Base-by-base conservation (phyloP, 2,888 invertebrate species). In the Cosmopolites sordidus region DNA sequence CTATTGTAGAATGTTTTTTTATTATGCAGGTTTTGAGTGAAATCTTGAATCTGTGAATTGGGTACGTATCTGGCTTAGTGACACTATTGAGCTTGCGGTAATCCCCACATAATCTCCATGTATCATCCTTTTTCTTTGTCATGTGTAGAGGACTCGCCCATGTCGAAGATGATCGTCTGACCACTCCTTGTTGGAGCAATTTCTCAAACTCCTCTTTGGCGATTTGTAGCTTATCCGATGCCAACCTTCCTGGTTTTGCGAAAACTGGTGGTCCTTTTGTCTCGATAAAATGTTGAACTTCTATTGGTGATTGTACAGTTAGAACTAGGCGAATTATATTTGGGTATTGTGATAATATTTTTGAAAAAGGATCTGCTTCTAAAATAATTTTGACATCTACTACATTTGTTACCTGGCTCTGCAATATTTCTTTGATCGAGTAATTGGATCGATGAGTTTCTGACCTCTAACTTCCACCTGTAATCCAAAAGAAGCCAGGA, bases 121-220 rank as follows among this genome's bases (percentile, higher is more conserved):
- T 11, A 9, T 16, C 16, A 37, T 37, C 16, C 33, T n/a, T n/a
- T 2, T 47, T 47, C 2, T 14, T 30, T 6, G 33, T 37, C 33
- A 45, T 27, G 9, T 27, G 27, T 9, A n/a, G n/a, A n/a, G n/a
- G n/a, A n/a, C n/a, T n/a, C n/a, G n/a, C n/a, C n/a, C n/a, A n/a
- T n/a, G n/a, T 27, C 9, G 27, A 5, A 6, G 40, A 40, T 9
- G 40, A 40, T 40, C 14, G 40, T 15, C 40, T 40, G 11, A 6
- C 16, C 9, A 40, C 15, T 14, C 40, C 40, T 40, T 15, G 16
- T 4, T 40, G 14, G 3, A 15, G 3, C 15, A 40, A 16, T 16
- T 14, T 40, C 9, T 40, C 40, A 40, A 40, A 40, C 15, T 40
- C 40, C 15, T 40, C 40, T 40, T 40, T 40, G 15, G 40, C 40